Percentiles rank a stretch among this genome's conserved stretches.
Conservation (phyloP, 2,888 invertebrate species). For the Agrochola macilenta region DNA sequence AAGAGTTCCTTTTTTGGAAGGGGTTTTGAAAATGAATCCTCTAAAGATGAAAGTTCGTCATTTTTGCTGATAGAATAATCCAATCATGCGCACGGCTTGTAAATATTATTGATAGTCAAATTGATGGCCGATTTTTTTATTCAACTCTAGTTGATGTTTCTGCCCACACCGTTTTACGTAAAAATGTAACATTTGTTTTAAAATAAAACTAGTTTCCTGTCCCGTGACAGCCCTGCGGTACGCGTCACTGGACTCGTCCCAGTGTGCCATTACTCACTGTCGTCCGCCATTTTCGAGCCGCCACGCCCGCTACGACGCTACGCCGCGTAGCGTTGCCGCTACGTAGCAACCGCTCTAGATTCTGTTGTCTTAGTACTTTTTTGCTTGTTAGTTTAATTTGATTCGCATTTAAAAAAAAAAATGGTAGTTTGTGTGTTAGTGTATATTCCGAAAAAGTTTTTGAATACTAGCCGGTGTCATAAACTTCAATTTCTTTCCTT, state of each 20-base stretch:
- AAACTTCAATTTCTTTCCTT: background rate
- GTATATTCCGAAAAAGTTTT: background rate
- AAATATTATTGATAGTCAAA: background rate
- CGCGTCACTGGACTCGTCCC: slow-evolving; percentile 90
- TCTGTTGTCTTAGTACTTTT: slow-evolving; percentile 65
- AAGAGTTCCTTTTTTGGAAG: too few relatives aligned
- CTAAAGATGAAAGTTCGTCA: too few relatives aligned
- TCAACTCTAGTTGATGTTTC: background rate
- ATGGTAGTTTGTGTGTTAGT: background rate
- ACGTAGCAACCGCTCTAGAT: slow-evolving; percentile 70
- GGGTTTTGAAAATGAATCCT: too few relatives aligned
- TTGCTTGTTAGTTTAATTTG: slow-evolving; percentile 64
- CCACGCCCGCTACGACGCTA: slow-evolving; percentile 88
- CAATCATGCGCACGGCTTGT: background rate
- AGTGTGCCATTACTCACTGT: slow-evolving; percentile 89
- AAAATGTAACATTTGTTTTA: background rate
- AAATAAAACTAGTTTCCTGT: slow-evolving; percentile 25
- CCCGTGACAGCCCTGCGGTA: slow-evolving; percentile 84
- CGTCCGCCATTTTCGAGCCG: slow-evolving; percentile 88
- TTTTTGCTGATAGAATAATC: background rate
- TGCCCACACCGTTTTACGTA: background rate
- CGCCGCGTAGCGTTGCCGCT: slow-evolving; percentile 76
- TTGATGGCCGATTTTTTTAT: background rate
- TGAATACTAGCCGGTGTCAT: background rate
- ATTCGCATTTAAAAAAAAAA: slow-evolving; percentile 39